A percentile compares a stretch with the other conserved stretches of the same genome.
phyloP scores from a whole-genome alignment of 2,113 vertebrate species.

The Lynx canadensis region DNA sequence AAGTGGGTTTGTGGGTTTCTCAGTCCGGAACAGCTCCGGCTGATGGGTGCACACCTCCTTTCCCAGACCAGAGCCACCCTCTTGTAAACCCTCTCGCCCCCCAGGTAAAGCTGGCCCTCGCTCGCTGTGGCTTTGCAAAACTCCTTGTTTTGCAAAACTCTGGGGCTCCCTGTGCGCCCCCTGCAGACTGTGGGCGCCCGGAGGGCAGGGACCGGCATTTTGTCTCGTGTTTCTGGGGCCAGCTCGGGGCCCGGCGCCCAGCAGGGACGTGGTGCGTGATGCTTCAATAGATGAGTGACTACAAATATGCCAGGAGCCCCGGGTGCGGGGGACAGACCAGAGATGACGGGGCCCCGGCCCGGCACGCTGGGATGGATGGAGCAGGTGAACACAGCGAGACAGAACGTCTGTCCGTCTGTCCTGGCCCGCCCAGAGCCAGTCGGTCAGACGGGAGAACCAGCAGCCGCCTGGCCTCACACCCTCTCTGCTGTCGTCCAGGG shows the following conservation, averaged over 20 bases:
- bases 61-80: no score
- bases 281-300: no score
- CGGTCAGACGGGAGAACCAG: background rate
- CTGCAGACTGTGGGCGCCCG: background rate
- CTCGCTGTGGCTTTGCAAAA: background rate
- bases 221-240: background rate
- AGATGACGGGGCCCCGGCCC: background rate
- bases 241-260: background rate
- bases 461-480: background rate
- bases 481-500: background rate
- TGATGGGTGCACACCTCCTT: no score
- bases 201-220: background rate
- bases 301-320: background rate
- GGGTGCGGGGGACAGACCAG: background rate
- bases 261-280: background rate
- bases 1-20: no score
- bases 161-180: background rate
- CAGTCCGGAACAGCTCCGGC: no score
- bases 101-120: background rate
- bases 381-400: background rate
- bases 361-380: no score
- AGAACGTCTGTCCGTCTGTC: background rate
- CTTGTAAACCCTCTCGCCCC: background rate
- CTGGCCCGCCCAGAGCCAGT: background rate
- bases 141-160: background rate